These are phyloP conservation scores for Acyrthosiphon pisum DNA, from an alignment of 1,140 invertebrate species.

Conservation along the genomic window DNA sequence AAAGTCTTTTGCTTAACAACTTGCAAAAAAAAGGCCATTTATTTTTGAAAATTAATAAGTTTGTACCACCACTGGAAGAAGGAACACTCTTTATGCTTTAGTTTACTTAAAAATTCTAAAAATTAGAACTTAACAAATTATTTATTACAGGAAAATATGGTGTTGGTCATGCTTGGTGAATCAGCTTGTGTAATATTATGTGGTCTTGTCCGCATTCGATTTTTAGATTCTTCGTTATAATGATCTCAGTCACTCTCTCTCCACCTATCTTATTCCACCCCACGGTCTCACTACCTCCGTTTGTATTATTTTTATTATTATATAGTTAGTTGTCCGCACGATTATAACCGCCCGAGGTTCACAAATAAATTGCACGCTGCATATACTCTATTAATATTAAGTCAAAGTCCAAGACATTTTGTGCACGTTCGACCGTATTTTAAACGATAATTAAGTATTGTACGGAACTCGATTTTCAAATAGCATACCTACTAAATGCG, in stretches of 20 bases:
- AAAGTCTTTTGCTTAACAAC: no score
- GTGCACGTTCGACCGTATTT: constrained; percentile 12
- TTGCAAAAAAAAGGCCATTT: no score
- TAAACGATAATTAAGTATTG: constrained; percentile 18
- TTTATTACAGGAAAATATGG: background rate
- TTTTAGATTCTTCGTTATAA: background rate
- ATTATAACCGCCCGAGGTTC: background rate
- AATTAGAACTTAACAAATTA: background rate
- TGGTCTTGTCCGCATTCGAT: background rate
- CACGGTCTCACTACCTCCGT: background rate
- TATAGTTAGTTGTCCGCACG: background rate
- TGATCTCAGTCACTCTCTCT: background rate
- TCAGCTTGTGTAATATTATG: background rate
- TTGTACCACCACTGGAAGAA: no score
- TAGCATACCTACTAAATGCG: background rate
- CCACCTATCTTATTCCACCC: background rate
- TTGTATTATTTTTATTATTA: background rate
- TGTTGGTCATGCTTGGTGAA: background rate
- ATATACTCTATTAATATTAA: constrained; percentile 1
- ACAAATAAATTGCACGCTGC: background rate
- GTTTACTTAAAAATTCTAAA: background rate
- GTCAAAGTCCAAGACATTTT: background rate
- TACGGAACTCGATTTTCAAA: background rate
- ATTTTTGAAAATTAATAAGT: no score
- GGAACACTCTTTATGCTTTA: no score